Evolutionary conservation across 2,797 vertebrate species (phyloP).

Genomic region (Chromobotia macracanthus): DNA sequence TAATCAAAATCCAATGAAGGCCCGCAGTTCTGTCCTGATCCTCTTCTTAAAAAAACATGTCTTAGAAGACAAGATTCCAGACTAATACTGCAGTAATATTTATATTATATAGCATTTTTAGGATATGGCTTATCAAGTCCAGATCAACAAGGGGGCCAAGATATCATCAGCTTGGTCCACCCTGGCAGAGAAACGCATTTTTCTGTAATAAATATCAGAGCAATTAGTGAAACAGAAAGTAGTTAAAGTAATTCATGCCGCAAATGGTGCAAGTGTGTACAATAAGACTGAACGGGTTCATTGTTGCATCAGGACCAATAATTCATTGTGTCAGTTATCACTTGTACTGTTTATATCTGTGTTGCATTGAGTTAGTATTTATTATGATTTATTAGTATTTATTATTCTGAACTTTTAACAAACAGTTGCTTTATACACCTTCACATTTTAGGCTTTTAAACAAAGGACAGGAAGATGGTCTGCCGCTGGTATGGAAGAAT

Average conservation of each 20-base stretch:
- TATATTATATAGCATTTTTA: not conserved
- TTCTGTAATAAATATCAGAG: not conserved
- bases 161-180: not conserved
- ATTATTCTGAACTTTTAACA: not conserved
- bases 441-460: slow-evolving; percentile 46
- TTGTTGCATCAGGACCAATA: not conserved
- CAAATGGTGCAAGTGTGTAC: not conserved
- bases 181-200: not conserved
- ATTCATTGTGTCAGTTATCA: not conserved
- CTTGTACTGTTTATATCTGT: not conserved
- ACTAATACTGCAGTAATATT: not conserved
- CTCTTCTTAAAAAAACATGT: not conserved
- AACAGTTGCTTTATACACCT: not conserved
- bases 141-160: not conserved
- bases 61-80: not conserved
- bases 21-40: too few species aligned
- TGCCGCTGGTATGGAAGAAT: slow-evolving; percentile 61
- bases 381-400: not conserved
- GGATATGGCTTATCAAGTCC: not conserved
- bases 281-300: not conserved
- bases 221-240: not conserved
- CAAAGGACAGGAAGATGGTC: slow-evolving; percentile 68
- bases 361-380: not conserved
- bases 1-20: too few species aligned
- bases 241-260: not conserved